Evolutionary conservation across 1,140 invertebrate genomes (phyloP).

Genomic region (Notospermus geniculatus): DNA sequence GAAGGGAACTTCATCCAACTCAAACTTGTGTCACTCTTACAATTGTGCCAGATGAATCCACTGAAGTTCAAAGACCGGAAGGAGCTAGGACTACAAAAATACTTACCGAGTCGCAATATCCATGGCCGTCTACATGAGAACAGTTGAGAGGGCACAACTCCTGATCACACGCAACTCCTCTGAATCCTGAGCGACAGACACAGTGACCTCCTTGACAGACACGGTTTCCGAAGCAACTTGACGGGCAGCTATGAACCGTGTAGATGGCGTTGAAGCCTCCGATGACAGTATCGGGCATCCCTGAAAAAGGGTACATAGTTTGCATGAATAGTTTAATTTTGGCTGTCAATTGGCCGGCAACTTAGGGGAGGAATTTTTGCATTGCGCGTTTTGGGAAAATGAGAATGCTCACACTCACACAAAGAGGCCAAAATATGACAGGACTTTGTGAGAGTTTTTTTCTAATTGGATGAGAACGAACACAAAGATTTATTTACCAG

Average conservation of each 20-base stretch:
- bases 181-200: conserved; percentile 63
- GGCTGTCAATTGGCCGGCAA: not conserved
- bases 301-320: too few relatives aligned
- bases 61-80: too few relatives aligned
- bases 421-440: too few relatives aligned
- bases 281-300: too few relatives aligned
- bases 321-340: not conserved
- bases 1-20: too few relatives aligned
- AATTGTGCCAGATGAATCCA: too few relatives aligned
- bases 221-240: conserved; percentile 58
- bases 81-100: too few relatives aligned
- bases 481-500: conserved; percentile 2
- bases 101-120: conserved; percentile 67
- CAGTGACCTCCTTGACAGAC: conserved; percentile 73
- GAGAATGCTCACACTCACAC: too few relatives aligned
- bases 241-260: conserved; percentile 69
- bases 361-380: too few relatives aligned
- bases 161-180: conserved; percentile 71
- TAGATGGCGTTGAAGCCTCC: conserved; percentile 86
- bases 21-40: too few relatives aligned
- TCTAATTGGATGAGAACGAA: not conserved
- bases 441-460: not conserved
- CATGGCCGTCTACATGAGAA: conserved; percentile 65
- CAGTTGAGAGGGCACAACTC: conserved; percentile 82
- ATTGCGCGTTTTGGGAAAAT: too few relatives aligned